Evolutionary conservation across 1,140 invertebrate genomes (phyloP), one percentile per base, ranked within the genome.

Genomic region (Polyergus mexicanus): DNA sequence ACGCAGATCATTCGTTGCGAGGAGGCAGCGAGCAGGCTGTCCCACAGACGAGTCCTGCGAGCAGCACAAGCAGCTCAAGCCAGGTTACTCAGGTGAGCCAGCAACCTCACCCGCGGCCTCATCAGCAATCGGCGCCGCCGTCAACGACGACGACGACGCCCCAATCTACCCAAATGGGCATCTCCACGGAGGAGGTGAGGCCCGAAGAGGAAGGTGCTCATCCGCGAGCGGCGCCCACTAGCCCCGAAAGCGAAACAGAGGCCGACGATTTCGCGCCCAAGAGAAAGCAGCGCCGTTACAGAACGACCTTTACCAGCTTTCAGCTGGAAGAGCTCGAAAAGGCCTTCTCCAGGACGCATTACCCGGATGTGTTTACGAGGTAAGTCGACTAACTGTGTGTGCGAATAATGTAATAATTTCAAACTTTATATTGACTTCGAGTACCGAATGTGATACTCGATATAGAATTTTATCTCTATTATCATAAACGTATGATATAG

Each of bases 321-420:
- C 98, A 99, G 94, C 95, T 99, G 75, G 99, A 99, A 93, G 99
- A 99, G 95, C 95, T 99, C 85, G 99, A 99, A 94, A 99, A 99
- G 94, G 98, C 98, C 0, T 99, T 99, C 95, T 98, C 98, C 0
- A 97, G 98, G 91, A 99, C 99, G 5, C 99, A 99, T 95, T 99
- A 99, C 95, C 99, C 99, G 25, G 99, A 99, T 95, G 99, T 99
- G 0, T 99, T 99, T 95, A 99, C 98, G 32, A 98, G 99, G 98
- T 99, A 96, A 95, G 96, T 93, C 51, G n/a, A 32, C 1, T 25
- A 41, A 19, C 54, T 47, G n/a, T n/a, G n/a, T n/a, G n/a, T n/a
- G n/a, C n/a, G 4, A 28, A 41, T 44, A 44, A 44, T 47, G 58
- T 32, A 78, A 51, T 54, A 38, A 56, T 68, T 35, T 56, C 2